Evolutionary conservation across 2,888 invertebrate genomes (phyloP), one percentile per base, ranked within the genome.

Genomic region (Tuta absoluta): DNA sequence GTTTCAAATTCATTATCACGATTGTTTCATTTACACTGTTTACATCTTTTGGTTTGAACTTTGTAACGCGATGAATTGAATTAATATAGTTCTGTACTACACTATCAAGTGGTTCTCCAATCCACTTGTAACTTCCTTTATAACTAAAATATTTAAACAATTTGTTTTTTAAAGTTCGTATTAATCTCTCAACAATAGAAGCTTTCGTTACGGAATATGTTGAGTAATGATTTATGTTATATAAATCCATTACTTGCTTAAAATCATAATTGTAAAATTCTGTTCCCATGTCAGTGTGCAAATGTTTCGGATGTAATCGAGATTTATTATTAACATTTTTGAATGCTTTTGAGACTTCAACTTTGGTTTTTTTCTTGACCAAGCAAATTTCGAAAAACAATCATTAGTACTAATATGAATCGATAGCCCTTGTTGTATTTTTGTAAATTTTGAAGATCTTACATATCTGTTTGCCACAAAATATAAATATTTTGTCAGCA

Each of bases 391-490:
- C 10, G 33, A 33, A 8, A 33, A 33, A 33, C 33, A 33, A 8
- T 33, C 33, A 33, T 33, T 10, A 33, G 1, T 7, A 33, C 33
- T 8, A 70, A 49, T 48, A 70, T 67, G 60, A 63, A 70, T 21
- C 48, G 66, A 56, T 38, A 65, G 2, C 51, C 57, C 8, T 63
- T 63, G 61, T 71, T 73, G n/a, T 66, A 23, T 53, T 62, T 65
- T 33, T 33, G 4, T 8, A 49, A 57, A 66, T 58, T 64, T 23
- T 10, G 69, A 60, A 72, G 66, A 60, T 74, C 78, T 59, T 74
- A 81, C 5, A 86, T 72, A 76, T 88, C 85, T 14, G 80, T 79
- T 76, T 87, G 87, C 85, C 81, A 85, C 14, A 84, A 71, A 33
- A 4, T 28, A 4, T 28, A 4, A 28, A 28, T 28, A 28, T 28